Evolutionary conservation across 2,797 vertebrate genomes (phyloP).

Genomic region (Neomorphus geoffroyi): DNA sequence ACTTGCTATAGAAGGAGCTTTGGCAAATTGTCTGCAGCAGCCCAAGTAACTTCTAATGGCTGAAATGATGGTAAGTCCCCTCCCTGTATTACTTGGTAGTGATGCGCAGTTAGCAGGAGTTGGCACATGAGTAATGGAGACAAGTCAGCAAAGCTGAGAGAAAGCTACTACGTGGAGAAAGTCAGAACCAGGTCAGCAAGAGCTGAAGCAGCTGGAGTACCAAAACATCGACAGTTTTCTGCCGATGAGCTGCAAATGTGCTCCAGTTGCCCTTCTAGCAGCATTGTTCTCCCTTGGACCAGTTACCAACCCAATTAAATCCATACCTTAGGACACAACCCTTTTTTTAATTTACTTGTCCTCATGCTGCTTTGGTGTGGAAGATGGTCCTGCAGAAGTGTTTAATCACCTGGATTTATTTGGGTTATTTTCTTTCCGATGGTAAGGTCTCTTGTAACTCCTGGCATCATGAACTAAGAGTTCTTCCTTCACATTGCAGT

Average conservation of each 20-base stretch:
- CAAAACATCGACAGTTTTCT: not conserved
- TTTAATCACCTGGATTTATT: not conserved
- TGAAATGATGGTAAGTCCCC: not conserved
- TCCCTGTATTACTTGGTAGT: not conserved
- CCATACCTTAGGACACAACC: not conserved
- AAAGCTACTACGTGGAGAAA: not conserved
- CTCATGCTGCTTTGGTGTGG: accelerated
- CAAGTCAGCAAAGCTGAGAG: not conserved
- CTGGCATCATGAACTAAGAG: not conserved
- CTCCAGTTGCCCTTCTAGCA: not conserved
- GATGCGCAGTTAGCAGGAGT: not conserved
- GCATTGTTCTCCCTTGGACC: accelerated
- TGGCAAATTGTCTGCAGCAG: not conserved
- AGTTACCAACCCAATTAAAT: not conserved
- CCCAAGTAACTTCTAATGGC: not conserved
- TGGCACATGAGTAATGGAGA: not conserved
- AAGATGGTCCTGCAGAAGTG: accelerated
- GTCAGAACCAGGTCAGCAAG: not conserved
- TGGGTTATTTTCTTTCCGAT: not conserved
- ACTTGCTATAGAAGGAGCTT: not conserved
- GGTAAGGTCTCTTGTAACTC: not conserved
- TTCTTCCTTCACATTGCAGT: not conserved
- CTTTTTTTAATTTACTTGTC: not conserved
- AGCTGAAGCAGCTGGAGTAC: not conserved
- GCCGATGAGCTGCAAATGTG: not conserved